Evolutionary conservation across 2,113 vertebrate genomes (phyloP), one percentile per base, ranked within the genome.

Genomic region (Myxocyprinus asiaticus): DNA sequence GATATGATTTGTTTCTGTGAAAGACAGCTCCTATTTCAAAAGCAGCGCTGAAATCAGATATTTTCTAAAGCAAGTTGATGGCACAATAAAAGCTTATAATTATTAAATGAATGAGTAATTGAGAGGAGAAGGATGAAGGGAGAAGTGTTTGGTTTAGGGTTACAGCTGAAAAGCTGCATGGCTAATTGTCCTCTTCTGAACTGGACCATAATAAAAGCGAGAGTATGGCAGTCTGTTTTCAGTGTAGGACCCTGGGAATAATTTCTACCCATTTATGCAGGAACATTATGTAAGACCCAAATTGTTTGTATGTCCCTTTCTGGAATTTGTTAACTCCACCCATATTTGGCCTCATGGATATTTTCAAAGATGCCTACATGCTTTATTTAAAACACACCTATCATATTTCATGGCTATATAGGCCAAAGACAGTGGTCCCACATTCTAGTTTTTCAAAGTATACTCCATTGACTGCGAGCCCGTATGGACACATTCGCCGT

Each of bases 51-150:
- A 62, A 76, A 87, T 78, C 65, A 56, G 77, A 86, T 86, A 66
- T 70, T 59, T 56, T 45, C 67, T 44, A 51, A 51, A 84, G 78
- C 61, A 67, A 76, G 77, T 71, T 78, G 73, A 67, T 70, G 79
- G 67, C 63, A 67, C 77, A 84, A 78, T 83, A 84, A 83, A 70
- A 78, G 79, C 68, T 76, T 80, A 76, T 88, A 78, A 85, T 84
- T 78, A 78, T 80, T 83, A 67, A 48, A 42, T 48, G 15, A 76
- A 81, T 76, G 42, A 44, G 81, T 86, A 70, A 84, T 64, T 74
- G 83, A 83, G 82, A 70, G 45, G 67, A 82, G 74, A 73, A 53
- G 53, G 53, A 71, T 85, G 74, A 78, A 53, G 53, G 62, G 22
- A 66, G 79, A 73, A 48, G 69, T 17, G 51, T 22, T 44, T 78